phyloP scores from a whole-genome alignment of 1,140 invertebrate species.

The Elymnias hypermnestra region DNA sequence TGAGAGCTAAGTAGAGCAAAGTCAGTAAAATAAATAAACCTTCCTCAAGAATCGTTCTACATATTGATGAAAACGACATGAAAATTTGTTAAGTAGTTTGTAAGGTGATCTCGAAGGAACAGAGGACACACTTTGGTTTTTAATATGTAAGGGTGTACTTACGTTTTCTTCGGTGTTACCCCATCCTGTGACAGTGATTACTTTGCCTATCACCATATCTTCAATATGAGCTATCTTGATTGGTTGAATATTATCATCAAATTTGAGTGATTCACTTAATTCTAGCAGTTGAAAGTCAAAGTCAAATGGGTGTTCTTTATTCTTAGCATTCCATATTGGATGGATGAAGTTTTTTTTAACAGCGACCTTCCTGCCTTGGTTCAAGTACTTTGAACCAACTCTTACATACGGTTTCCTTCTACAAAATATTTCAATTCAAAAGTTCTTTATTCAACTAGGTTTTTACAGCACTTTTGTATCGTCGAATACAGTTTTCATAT shows the following conservation, averaged over 20 bases:
- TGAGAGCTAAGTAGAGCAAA: too few species aligned
- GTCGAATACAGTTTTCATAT: too few species aligned
- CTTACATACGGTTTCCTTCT: conserved; percentile 56
- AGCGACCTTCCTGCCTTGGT: conserved; percentile 35
- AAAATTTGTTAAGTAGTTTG: too few species aligned
- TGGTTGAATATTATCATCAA: conserved; percentile 48
- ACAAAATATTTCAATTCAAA: too few species aligned
- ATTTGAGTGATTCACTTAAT: conserved; percentile 37
- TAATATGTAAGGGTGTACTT: too few species aligned
- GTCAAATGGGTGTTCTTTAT: conserved; percentile 59
- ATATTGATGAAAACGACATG: too few species aligned
- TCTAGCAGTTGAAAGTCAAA: conserved; percentile 60
- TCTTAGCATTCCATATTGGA: conserved; percentile 40
- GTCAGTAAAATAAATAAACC: too few species aligned
- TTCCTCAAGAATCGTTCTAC: too few species aligned
- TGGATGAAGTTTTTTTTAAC: conserved; percentile 42
- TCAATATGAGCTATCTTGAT: conserved; percentile 53
- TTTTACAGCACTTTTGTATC: too few species aligned
- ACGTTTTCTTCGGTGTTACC: conserved; percentile 65
- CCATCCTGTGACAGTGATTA: conserved; percentile 61
- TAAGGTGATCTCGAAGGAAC: too few species aligned
- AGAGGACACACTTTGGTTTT: too few species aligned
- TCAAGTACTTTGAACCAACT: conserved; percentile 53
- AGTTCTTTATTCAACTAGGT: too few species aligned
- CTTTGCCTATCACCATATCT: conserved; percentile 59